phyloP scores from a whole-genome alignment of 2,113 vertebrate genomes.

The Tapirus terrestris region DNA sequence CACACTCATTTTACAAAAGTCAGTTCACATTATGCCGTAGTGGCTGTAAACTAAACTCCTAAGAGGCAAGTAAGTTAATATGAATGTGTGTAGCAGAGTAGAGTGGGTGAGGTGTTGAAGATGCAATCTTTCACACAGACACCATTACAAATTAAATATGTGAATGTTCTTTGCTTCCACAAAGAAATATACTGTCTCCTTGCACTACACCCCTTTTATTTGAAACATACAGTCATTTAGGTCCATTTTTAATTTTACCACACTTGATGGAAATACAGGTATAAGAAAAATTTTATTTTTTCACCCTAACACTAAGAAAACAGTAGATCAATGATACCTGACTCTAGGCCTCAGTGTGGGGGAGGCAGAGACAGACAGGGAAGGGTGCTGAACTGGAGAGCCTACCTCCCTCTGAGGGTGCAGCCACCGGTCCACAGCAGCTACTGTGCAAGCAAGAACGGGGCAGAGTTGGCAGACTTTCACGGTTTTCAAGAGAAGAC shows the following conservation, averaged over 20 bases:
- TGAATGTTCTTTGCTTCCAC: background rate
- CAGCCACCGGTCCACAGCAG: too few relatives aligned
- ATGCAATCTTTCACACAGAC: background rate
- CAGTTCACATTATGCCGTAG: background rate
- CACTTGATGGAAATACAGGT: background rate
- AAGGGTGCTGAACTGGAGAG: background rate
- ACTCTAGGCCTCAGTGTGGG: background rate
- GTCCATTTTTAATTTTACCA: slow-evolving; percentile 3
- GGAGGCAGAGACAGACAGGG: rapidly evolving
- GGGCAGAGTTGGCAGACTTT: too few relatives aligned
- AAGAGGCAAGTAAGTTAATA: background rate
- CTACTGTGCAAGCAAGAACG: background rate
- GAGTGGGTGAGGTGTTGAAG: background rate
- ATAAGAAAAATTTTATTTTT: background rate
- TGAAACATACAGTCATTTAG: background rate
- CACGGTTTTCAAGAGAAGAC: background rate
- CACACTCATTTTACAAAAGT: background rate
- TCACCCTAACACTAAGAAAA: background rate
- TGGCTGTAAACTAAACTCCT: background rate
- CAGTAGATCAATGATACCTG: background rate
- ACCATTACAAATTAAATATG: background rate
- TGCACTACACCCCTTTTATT: background rate
- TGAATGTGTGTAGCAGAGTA: background rate
- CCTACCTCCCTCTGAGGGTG: rapidly evolving
- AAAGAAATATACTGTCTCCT: background rate